These are phyloP conservation scores for Cettia cetti DNA, from an alignment of 2,113 vertebrate species.

Conservation along the genomic window DNA sequence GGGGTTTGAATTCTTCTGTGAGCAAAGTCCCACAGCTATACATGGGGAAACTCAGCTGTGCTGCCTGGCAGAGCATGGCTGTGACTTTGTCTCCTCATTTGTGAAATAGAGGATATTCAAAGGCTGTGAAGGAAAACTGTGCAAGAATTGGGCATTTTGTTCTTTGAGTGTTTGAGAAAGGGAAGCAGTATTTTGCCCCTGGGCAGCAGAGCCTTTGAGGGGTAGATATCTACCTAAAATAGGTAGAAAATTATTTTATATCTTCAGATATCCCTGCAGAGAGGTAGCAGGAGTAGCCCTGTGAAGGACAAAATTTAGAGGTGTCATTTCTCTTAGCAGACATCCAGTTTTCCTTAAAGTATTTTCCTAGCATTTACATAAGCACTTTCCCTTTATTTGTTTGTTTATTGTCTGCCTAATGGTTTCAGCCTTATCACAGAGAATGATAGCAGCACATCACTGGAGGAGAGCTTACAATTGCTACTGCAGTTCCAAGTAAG, in stretches of 20 bases:
- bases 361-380: not conserved
- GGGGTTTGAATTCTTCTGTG: not conserved
- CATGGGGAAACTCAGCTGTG: not conserved
- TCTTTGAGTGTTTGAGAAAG: not conserved
- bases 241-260: not conserved
- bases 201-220: not conserved
- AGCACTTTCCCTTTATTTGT: not conserved
- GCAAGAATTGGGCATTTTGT: not conserved
- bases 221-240: not conserved
- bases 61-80: not conserved
- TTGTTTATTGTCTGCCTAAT: not conserved
- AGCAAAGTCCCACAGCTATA: not conserved
- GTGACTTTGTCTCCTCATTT: not conserved
- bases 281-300: not conserved
- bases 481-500: not conserved
- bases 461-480: not conserved
- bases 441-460: not conserved
- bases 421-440: slow-evolving; percentile 19
- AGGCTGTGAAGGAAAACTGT: not conserved
- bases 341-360: not conserved
- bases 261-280: not conserved
- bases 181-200: not conserved
- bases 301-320: not conserved
- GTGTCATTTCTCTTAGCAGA: not conserved
- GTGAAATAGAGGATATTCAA: not conserved